Evolutionary conservation across 2,113 vertebrate genomes (phyloP), one percentile per base, ranked within the genome.

Genomic region (Solea solea): DNA sequence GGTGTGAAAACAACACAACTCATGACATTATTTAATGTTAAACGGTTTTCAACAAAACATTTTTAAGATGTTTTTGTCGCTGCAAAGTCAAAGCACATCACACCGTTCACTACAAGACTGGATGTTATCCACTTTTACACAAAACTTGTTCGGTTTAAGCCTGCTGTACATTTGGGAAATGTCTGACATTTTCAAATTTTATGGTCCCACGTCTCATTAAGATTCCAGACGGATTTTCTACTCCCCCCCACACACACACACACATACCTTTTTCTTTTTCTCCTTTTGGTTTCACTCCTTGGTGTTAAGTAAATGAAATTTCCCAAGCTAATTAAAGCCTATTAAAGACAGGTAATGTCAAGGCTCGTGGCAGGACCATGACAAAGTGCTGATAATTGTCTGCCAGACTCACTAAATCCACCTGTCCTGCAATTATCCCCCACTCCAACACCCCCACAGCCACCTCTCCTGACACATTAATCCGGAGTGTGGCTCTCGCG

Each of bases 311-410:
- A 91, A 93, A 90, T 91, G 79, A 91, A 90, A 94, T 91, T 89
- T 90, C 84, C 84, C 82, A 80, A 82, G 88, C 86, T 93, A 92
- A 94, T 94, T 93, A 92, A 93, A 93, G 93, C 87, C 90, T 86
- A 92, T 94, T 92, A 92, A 86, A 90, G 89, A 84, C 88, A 93
- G 85, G 88, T 90, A 90, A 91, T 91, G 92, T 90, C 90, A 88
- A 86, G 86, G 86, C 93, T 87, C 80, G 87, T 90, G 90, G 90
- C 90, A 82, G 84, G 83, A 90, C 90, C 91, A 88, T 93, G 91
- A 94, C 93, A 93, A 93, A 94, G 92, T 91, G 90, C 90, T 92
- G 89, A 92, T 93, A 92, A 93, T 91, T 91, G 93, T 91, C 90
- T 94, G 92, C 93, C 93, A 93, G 86, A 87, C 91, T 89, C 92